Evolutionary conservation across 2,888 invertebrate genomes (phyloP).

Genomic region (Drosophila emarginata): DNA sequence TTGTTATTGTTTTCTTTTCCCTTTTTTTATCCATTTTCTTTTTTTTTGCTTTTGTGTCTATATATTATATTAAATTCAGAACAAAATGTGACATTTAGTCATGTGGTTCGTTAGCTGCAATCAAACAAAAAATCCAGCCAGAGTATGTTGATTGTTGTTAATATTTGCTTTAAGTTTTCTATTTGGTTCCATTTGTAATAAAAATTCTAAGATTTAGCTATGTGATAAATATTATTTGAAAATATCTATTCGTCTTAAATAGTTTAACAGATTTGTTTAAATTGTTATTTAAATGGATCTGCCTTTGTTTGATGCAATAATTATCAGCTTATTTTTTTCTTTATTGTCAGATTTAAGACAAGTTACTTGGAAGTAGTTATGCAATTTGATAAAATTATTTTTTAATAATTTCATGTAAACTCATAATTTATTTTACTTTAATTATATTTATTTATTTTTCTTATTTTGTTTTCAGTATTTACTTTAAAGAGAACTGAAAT

Average conservation of each 20-base stretch:
- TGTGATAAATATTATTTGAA: background rate
- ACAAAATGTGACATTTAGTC: constrained; percentile 52
- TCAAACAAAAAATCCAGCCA: constrained; percentile 43
- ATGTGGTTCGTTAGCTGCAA: constrained; percentile 57
- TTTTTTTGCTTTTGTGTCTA: background rate
- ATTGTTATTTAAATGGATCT: background rate
- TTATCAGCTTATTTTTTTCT: background rate
- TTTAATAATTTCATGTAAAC: too few species aligned
- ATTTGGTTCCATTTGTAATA: constrained; percentile 31
- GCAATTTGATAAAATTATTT: too few species aligned
- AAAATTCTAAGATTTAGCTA: background rate
- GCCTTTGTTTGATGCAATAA: background rate
- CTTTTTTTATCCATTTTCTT: constrained; percentile 23
- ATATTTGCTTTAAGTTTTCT: constrained; percentile 31
- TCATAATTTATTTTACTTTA: too few species aligned
- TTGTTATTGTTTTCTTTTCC: constrained; percentile 40
- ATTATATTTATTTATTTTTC: too few species aligned
- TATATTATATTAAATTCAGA: constrained; percentile 25
- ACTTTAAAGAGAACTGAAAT: too few species aligned
- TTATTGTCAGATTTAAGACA: too few species aligned
- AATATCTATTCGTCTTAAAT: background rate
- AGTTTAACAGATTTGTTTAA: background rate
- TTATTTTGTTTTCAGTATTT: too few species aligned
- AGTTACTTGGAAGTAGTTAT: too few species aligned
- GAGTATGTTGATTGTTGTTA: constrained; percentile 21